Base-by-base conservation (phyloP, 1,140 invertebrate species). In the Ostrea denselamellosa region DNA sequence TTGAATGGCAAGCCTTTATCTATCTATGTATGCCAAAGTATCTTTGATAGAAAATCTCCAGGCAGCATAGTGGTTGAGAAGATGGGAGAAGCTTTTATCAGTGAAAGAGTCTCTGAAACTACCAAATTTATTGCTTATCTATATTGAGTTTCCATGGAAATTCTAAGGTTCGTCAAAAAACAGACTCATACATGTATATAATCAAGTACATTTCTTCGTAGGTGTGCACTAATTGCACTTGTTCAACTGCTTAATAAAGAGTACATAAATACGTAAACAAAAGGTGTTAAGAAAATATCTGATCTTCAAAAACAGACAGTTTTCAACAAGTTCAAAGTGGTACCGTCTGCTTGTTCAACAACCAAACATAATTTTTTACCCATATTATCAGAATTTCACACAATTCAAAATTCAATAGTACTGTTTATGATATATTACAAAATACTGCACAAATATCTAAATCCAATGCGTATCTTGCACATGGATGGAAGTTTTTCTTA, bases 401-500 rank as follows among this genome's bases (percentile, higher is more conserved):
- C 34, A 44, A 44, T 44, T 44, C 34, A 44, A 44, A 44, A 44
- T 44, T 44, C 34, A 44, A 44, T 5, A 44, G 34, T 44, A 44
- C 34, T 44, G 34, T 44, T 44, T 44, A 5, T 44, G 5, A 2
- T 44, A 44, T 5, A 44, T 5, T 5, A 44, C 34, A 44, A 44
- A 44, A 44, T 44, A 44, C 34, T 44, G 34, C 5, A 44, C 34
- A 44, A 1, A 44, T 5, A 2, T 44, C 5, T 44, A 44, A 44
- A 44, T 5, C 34, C 34, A 44, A 44, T 44, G 34, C 34, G 5
- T 44, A 44, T 44, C 34, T 44, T 44, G 34, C 34, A 44, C 34
- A 44, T 5, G n/a, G n/a, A 44, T 44, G 1, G 34, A n/a, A n/a
- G 58, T 62, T 56, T 71, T 65, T 83, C 89, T 88, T 89, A 93